phyloP scores from a whole-genome alignment of 2,797 vertebrate species.

The Myotis pilosus region DNA sequence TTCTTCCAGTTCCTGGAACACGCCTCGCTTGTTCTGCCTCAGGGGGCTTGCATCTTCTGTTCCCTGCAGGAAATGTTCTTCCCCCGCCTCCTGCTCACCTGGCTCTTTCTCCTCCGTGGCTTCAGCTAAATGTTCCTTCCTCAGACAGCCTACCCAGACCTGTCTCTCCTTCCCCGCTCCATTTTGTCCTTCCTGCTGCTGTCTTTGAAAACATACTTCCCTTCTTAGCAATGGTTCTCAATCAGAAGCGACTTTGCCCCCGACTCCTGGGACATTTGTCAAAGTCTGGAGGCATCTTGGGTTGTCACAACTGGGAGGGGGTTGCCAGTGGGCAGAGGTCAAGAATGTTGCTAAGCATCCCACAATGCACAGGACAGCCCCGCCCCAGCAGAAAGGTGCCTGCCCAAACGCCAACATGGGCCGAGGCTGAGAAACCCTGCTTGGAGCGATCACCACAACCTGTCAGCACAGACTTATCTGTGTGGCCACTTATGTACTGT shows the following conservation, averaged over 20 bases:
- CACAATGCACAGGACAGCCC: background rate
- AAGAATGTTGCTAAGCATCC: background rate
- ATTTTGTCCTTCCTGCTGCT: background rate
- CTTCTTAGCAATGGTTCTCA: background rate
- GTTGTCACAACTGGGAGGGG: background rate
- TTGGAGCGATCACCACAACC: too few relatives aligned
- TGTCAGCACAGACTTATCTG: background rate
- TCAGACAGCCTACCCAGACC: background rate
- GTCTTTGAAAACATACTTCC: background rate
- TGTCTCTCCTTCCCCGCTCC: background rate
- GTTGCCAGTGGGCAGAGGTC: background rate
- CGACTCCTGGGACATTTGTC: background rate
- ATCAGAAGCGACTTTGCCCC: background rate
- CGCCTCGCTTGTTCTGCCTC: background rate
- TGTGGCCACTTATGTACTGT: background rate
- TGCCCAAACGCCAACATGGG: accelerated
- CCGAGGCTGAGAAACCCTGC: background rate
- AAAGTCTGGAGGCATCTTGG: background rate
- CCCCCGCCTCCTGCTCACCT: background rate
- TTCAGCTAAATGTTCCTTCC: background rate
- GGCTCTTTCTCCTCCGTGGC: background rate
- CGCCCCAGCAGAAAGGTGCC: background rate
- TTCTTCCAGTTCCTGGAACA: background rate
- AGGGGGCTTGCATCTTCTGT: background rate
- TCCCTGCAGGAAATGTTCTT: background rate